Evolutionary conservation across 2,797 vertebrate genomes (phyloP).

Genomic region (Aplochiton taeniatus): DNA sequence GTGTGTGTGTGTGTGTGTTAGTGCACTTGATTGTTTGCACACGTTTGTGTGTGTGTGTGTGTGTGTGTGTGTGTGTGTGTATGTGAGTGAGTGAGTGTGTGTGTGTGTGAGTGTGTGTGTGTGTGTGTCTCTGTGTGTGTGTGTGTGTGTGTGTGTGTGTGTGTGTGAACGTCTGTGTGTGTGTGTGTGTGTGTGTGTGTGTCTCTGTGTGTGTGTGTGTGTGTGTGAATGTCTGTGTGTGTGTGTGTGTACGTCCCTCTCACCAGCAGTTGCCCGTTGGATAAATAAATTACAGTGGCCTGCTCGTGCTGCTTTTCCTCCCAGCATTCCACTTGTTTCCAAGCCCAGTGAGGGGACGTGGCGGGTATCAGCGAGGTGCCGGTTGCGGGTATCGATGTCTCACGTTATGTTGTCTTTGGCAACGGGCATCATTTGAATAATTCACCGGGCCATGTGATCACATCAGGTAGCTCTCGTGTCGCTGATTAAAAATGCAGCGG

Average conservation of each 20-base stretch:
- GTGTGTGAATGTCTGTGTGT: conserved; percentile 9
- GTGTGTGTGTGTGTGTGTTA: too few relatives aligned
- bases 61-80: neutral
- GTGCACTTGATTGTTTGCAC: neutral
- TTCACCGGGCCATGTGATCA: conserved; percentile 58
- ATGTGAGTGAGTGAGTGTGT: neutral
- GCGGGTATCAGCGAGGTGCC: conserved; percentile 37
- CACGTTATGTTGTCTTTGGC: conserved; percentile 47
- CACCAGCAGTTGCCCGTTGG: conserved; percentile 45
- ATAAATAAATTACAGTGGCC: conserved; percentile 64
- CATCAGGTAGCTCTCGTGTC: conserved; percentile 49
- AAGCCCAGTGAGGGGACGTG: conserved; percentile 33
- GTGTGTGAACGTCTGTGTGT: conserved; percentile 7
- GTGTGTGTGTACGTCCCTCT: conserved; percentile 49
- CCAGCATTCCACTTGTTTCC: conserved; percentile 68
- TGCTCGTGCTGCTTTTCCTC: conserved; percentile 45
- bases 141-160: conserved; percentile 13
- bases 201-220: conserved; percentile 1
- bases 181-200: neutral
- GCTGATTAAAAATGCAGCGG: conserved; percentile 76
- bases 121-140: neutral
- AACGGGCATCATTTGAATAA: conserved; percentile 68
- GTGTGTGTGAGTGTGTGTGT: neutral
- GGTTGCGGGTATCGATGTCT: conserved; percentile 24
- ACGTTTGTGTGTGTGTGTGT: conserved; percentile 1